Conservation (phyloP, 2,797 vertebrate species). For the Neosilurus mollespiculum region DNA sequence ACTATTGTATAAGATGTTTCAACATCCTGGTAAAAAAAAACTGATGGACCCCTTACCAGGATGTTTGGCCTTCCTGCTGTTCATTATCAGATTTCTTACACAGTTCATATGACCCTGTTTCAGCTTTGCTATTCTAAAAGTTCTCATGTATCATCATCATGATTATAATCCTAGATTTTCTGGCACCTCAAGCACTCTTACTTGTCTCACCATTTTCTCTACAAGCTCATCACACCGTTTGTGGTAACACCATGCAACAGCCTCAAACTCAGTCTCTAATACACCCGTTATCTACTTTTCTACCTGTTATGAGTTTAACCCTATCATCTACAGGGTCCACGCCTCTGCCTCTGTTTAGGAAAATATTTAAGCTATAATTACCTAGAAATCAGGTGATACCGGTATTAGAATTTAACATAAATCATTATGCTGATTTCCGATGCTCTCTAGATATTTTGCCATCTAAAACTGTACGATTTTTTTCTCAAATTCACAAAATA, state of each 20-base stretch:
- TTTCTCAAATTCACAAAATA: not conserved
- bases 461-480: not conserved
- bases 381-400: not conserved
- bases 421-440: not conserved
- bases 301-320: not conserved
- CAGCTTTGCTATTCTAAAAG: not conserved
- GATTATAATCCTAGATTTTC: not conserved
- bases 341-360: not conserved
- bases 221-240: slow-evolving; percentile 3
- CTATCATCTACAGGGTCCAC: too few species aligned
- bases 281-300: too few species aligned
- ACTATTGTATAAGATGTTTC: slow-evolving; percentile 5
- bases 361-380: not conserved
- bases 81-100: not conserved
- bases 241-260: not conserved
- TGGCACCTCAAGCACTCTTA: not conserved
- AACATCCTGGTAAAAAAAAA: not conserved
- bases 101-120: not conserved
- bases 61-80: slow-evolving; percentile 21
- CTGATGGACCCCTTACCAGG: not conserved
- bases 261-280: not conserved
- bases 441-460: not conserved
- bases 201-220: not conserved
- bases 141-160: not conserved
- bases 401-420: not conserved